phyloP scores from a whole-genome alignment of 2,113 vertebrate species.

The Parus major region DNA sequence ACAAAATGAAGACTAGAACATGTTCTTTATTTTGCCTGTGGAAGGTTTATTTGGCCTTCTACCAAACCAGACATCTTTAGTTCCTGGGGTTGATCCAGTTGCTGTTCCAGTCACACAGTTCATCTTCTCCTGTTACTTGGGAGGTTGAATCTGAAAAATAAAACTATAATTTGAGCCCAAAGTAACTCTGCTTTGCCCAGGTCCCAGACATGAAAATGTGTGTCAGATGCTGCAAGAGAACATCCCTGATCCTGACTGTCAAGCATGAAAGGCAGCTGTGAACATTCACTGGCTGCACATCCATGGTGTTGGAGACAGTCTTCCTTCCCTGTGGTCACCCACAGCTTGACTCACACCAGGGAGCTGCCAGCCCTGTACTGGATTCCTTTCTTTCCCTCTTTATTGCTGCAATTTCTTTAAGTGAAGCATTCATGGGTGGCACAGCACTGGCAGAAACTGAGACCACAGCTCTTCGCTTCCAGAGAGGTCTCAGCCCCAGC shows the following conservation, averaged over 20 bases:
- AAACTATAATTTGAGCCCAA: neutral
- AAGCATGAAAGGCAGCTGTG: neutral
- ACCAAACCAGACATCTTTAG: conserved; percentile 48
- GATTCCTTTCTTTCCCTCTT: neutral
- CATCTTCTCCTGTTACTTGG: neutral
- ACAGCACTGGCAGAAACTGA: neutral
- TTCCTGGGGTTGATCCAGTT: neutral
- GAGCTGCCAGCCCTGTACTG: neutral
- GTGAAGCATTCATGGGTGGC: neutral
- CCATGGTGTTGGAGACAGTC: rapidly evolving
- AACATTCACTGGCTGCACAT: rapidly evolving
- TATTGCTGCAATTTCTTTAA: neutral
- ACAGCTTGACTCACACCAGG: neutral
- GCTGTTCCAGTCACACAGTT: neutral
- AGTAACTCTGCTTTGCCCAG: neutral
- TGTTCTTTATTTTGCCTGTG: conserved; percentile 16
- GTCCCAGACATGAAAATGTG: rapidly evolving
- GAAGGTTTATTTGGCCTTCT: conserved; percentile 44
- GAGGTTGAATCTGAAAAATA: neutral
- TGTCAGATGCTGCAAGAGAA: neutral
- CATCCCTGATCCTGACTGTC: neutral
- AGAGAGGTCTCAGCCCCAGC: neutral
- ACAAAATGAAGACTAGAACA: neutral
- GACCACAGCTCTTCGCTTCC: neutral
- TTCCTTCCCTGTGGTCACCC: neutral